A percentile compares a stretch with the other conserved stretches of the same genome.
phyloP scores from a whole-genome alignment of 2,888 invertebrate species.

The Sphinx pinastri region DNA sequence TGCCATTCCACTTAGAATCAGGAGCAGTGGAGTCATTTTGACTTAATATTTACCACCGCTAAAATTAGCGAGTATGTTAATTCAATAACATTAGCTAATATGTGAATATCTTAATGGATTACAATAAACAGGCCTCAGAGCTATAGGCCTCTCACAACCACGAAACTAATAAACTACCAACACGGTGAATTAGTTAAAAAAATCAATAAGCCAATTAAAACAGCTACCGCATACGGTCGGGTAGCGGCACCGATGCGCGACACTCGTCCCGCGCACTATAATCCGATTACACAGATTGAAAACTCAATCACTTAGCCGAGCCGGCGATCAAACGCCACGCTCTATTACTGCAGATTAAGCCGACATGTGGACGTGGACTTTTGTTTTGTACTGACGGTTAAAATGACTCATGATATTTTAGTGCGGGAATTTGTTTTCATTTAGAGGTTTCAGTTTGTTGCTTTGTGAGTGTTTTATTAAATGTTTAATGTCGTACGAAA shows the following conservation, averaged over 20 bases:
- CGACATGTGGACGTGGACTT: conserved; percentile 58
- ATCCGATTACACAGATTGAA: conserved; percentile 80
- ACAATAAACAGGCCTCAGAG: too few species aligned
- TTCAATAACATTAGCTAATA: too few species aligned
- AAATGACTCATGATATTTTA: conserved; percentile 21
- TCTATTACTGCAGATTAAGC: conserved; percentile 64
- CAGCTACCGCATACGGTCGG: conserved; percentile 41
- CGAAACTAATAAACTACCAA: too few species aligned
- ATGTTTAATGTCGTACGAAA: too few species aligned
- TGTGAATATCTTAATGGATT: too few species aligned
- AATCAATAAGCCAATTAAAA: conserved; percentile 39
- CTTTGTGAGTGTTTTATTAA: background rate
- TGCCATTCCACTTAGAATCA: too few species aligned
- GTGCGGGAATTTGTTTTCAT: conserved; percentile 8
- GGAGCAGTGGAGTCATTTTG: too few species aligned
- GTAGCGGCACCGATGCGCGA: conserved; percentile 54
- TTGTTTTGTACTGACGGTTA: conserved; percentile 38
- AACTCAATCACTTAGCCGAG: conserved; percentile 79
- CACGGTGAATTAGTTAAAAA: background rate
- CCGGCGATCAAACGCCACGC: conserved; percentile 67
- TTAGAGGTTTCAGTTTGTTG: background rate
- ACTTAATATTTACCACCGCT: too few species aligned
- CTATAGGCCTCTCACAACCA: too few species aligned
- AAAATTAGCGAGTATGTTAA: too few species aligned
- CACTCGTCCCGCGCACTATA: conserved; percentile 48